Base-by-base conservation (phyloP, 2,888 invertebrate species). In the Amorpha juglandis region DNA sequence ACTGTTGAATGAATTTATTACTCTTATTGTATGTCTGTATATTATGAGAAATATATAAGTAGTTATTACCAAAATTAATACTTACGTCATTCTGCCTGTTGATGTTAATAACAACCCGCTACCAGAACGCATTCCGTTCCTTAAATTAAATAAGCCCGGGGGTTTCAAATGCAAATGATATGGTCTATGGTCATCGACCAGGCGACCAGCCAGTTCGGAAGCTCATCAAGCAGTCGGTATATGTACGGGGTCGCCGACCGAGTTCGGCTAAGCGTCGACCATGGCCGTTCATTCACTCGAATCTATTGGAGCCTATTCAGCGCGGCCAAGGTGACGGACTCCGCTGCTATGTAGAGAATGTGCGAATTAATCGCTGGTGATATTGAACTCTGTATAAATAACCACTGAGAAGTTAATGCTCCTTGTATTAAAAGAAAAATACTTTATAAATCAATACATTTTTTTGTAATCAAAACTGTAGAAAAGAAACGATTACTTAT, bases 261-360 rank as follows among this genome's bases (percentile, higher is more conserved):
- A 65, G 83, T 91, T 92, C 78, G 90, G 87, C 82, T 77, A 65
- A 65, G 16, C 66, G 62, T n/a, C 65, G 65, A 63, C 79, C 80
- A 80, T 68, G 86, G 84, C 81, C 86, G 90, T 86, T 88, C 89
- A 77, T 89, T 89, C 86, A 83, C 85, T 79, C 81, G 80, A 80
- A 79, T 78, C 76, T 76, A 76, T 78, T 72, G 67, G 74, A 70
- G 72, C 75, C 73, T 86, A 82, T 85, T 84, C 76, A 75, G 78
- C 77, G 78, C 80, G 83, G 87, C 87, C 91, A 90, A 91, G 91
- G 91, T 91, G 91, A 91, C 83, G 88, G 87, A 75, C 88, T 77
- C 72, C 68, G 71, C 68, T 52, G 67, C 64, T 63, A 67, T 67
- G 69, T 68, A 58, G 68, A 68, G 67, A 68, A 79, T 77, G 75